These are phyloP conservation scores for Danio albolineatus DNA, from an alignment of 2,797 vertebrate species.

Conservation along the genomic window DNA sequence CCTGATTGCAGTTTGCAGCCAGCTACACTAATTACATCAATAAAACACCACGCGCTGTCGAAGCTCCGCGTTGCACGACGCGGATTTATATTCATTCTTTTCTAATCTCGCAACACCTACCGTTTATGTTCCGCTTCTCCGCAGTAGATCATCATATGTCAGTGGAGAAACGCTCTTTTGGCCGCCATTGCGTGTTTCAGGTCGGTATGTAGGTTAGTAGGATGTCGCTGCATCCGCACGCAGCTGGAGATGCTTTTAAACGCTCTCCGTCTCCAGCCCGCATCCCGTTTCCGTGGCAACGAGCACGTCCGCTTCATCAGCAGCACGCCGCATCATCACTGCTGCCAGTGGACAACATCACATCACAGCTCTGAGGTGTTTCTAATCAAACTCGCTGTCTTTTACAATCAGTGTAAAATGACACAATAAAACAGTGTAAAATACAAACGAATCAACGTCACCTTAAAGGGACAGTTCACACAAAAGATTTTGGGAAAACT, in stretches of 20 bases:
- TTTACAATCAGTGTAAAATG: background rate
- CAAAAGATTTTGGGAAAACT: too few species aligned
- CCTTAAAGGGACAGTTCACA: too few species aligned
- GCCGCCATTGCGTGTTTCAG: slow-evolving; percentile 10
- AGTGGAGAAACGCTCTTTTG: background rate
- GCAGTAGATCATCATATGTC: background rate
- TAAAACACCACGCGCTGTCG: background rate
- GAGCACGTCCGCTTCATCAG: slow-evolving; percentile 47
- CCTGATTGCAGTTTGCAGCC: background rate
- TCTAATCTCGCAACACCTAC: background rate
- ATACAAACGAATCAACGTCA: background rate
- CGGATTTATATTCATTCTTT: background rate
- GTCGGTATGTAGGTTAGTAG: slow-evolving; percentile 58
- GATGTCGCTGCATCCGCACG: slow-evolving; percentile 48
- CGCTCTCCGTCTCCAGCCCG: slow-evolving; percentile 52
- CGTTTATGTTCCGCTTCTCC: slow-evolving; percentile 25
- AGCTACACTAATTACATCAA: background rate
- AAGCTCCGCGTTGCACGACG: background rate
- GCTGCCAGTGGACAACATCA: background rate
- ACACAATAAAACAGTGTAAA: too few species aligned
- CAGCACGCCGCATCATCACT: background rate
- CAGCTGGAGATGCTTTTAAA: slow-evolving; percentile 43
- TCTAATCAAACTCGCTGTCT: background rate
- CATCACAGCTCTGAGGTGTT: background rate
- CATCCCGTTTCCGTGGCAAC: slow-evolving; percentile 81